Percentiles rank a stretch among this genome's conserved stretches.
Conservation (phyloP, 23 tunicate genomes). For the Oikopleura dioica region DNA sequence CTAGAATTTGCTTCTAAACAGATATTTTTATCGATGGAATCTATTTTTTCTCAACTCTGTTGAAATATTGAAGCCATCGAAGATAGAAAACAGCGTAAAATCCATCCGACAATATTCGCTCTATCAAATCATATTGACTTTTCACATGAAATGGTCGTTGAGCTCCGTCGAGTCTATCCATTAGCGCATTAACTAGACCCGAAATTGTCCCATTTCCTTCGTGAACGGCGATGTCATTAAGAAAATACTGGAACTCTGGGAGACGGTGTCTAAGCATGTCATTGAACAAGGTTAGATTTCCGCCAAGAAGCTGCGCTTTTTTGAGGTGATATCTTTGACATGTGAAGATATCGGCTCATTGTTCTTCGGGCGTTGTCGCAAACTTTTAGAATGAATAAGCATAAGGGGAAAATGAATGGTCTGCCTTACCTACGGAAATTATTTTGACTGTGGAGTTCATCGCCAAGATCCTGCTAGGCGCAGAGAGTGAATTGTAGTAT, state of each 20-base stretch:
- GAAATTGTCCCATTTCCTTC: neutral
- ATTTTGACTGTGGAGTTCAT: neutral
- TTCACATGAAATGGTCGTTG: neutral
- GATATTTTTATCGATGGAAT: no score
- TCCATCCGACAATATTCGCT: neutral
- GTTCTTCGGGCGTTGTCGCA: neutral
- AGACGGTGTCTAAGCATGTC: neutral
- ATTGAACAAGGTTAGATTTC: neutral
- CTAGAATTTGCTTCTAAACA: no score
- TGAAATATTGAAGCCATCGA: neutral
- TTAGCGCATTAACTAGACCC: neutral
- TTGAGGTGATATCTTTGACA: no score
- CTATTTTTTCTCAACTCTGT: no score
- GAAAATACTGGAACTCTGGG: no score
- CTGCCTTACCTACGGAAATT: neutral
- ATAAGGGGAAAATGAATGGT: neutral
- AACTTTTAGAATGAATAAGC: neutral
- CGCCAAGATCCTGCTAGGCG: neutral
- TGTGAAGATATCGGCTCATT: neutral
- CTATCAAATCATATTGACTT: neutral
- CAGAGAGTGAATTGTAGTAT: neutral
- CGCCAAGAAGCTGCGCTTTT: no score
- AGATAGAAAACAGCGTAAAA: neutral
- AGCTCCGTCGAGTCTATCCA: neutral
- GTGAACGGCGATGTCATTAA: neutral